phyloP scores from a whole-genome alignment of 2,888 invertebrate species.

The Digitonthophagus gazella region DNA sequence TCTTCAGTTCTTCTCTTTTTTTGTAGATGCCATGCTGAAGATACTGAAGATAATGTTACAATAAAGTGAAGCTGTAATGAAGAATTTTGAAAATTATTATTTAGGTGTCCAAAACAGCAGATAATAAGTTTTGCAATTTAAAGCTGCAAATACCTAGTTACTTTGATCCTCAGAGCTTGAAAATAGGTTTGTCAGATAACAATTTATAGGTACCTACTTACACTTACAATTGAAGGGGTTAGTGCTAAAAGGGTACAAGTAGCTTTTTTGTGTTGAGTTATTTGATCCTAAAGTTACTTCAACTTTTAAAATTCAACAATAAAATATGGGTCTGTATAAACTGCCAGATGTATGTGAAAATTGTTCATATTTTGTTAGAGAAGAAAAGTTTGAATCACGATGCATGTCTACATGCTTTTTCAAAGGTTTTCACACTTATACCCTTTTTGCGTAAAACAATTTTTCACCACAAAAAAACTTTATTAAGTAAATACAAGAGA shows the following conservation, averaged over 20 bases:
- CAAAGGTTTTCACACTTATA: not conserved
- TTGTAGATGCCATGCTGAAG: conserved; percentile 23
- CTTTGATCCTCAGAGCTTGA: too few relatives aligned
- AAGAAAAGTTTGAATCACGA: not conserved
- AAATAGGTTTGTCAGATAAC: too few relatives aligned
- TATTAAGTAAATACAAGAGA: not conserved
- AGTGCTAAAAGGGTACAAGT: too few relatives aligned
- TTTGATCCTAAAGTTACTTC: not conserved
- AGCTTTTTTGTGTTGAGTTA: too few relatives aligned
- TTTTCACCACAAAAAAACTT: not conserved
- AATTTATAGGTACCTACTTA: too few relatives aligned
- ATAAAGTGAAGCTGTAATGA: too few relatives aligned
- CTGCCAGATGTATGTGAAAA: not conserved
- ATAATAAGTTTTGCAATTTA: too few relatives aligned
- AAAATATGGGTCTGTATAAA: not conserved
- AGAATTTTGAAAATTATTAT: too few relatives aligned
- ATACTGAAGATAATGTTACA: too few relatives aligned
- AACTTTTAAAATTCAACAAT: not conserved
- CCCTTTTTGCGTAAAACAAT: not conserved
- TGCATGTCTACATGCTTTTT: not conserved
- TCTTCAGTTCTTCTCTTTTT: conserved; percentile 29
- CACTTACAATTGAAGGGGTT: too few relatives aligned
- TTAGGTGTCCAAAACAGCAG: too few relatives aligned
- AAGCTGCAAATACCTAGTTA: too few relatives aligned
- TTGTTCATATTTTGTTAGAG: not conserved